Evolutionary conservation across 2,888 invertebrate species (phyloP).

Genomic region (Malachius bipustulatus): DNA sequence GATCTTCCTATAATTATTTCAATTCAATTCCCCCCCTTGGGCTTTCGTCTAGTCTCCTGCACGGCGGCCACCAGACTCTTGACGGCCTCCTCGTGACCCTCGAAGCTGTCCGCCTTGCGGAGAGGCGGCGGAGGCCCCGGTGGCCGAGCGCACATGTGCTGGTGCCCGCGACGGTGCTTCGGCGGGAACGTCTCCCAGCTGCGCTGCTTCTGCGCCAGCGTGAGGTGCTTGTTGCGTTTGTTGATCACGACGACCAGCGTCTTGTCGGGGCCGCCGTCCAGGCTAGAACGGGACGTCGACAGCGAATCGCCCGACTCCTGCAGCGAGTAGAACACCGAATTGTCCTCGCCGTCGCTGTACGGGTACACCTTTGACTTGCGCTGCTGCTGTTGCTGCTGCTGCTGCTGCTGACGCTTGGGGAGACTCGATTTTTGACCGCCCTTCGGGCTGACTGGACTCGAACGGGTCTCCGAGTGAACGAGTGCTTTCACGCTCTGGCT

Average conservation of each 20-base stretch:
- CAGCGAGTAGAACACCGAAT: slow-evolving; percentile 40
- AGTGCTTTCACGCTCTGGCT: slow-evolving; percentile 41
- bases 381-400: slow-evolving; percentile 6
- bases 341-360: slow-evolving; percentile 45
- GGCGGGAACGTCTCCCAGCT: slow-evolving; percentile 54
- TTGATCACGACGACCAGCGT: slow-evolving; percentile 44
- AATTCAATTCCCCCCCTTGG: slow-evolving; percentile 34
- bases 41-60: slow-evolving; percentile 49
- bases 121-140: slow-evolving; percentile 31
- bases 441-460: slow-evolving; percentile 34
- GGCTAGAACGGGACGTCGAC: slow-evolving; percentile 44
- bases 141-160: slow-evolving; percentile 28
- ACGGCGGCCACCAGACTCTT: slow-evolving; percentile 54
- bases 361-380: slow-evolving; percentile 39
- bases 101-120: slow-evolving; percentile 54
- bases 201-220: slow-evolving; percentile 46
- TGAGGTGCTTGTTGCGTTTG: slow-evolving; percentile 31
- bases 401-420: not conserved
- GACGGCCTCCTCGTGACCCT: slow-evolving; percentile 57
- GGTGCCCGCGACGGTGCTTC: slow-evolving; percentile 35
- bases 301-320: slow-evolving; percentile 45
- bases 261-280: slow-evolving; percentile 36
- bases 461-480: slow-evolving; percentile 38
- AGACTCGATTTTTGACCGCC: slow-evolving; percentile 25
- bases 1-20: too few relatives aligned